Evolutionary conservation across 2,113 vertebrate genomes (phyloP).

Genomic region (Cyprinodon brontotheroides): DNA sequence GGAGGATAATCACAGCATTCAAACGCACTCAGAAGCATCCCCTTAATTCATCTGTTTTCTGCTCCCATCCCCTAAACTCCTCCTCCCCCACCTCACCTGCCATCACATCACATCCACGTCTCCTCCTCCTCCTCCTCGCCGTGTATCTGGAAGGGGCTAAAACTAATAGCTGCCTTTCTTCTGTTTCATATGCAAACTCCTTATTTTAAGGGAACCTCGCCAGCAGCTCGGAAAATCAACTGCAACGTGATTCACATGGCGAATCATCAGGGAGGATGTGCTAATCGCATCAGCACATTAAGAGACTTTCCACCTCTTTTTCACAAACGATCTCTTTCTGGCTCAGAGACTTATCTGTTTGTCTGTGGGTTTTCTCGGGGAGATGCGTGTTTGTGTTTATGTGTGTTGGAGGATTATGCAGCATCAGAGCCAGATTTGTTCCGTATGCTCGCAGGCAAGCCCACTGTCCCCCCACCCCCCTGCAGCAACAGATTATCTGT

Average conservation of each 20-base stretch:
- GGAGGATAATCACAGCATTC: conserved; percentile 28
- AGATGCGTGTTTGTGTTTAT: conserved; percentile 25
- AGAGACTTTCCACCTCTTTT: conserved; percentile 23
- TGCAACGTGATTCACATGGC: conserved; percentile 20
- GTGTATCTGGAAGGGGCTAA: neutral
- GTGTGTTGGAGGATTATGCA: conserved; percentile 55
- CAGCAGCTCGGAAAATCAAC: neutral
- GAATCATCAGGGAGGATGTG: conserved; percentile 6
- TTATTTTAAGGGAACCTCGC: conserved; percentile 9
- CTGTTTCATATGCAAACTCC: neutral
- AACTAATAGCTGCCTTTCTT: neutral
- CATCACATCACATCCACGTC: neutral
- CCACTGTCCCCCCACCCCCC: neutral
- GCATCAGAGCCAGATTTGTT: conserved; percentile 66
- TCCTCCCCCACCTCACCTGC: neutral
- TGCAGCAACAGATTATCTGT: conserved; percentile 60
- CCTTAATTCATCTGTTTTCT: neutral
- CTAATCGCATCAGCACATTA: conserved; percentile 36
- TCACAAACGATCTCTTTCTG: conserved; percentile 17
- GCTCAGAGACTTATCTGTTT: conserved; percentile 26
- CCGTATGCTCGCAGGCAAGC: conserved; percentile 56
- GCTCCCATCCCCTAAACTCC: neutral
- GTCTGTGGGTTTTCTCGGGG: conserved; percentile 11
- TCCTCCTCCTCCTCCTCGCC: neutral
- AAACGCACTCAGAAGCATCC: conserved; percentile 7